Evolutionary conservation across 2,888 invertebrate genomes (phyloP).

Genomic region (Tetranychus piercei): DNA sequence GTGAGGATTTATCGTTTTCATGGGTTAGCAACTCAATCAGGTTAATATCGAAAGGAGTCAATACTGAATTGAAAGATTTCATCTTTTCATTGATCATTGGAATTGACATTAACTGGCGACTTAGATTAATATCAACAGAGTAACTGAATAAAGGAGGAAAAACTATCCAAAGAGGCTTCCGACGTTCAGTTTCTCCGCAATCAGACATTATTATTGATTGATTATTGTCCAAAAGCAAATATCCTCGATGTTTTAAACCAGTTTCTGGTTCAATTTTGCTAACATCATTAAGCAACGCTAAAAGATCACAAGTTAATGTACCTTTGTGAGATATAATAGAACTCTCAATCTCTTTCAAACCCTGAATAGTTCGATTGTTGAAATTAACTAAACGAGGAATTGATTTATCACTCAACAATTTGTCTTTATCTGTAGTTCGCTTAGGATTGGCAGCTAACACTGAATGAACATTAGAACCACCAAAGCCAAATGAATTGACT

Average conservation of each 20-base stretch:
- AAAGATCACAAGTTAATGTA: slow-evolving; percentile 43
- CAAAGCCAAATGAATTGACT: slow-evolving; percentile 41
- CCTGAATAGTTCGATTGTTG: slow-evolving; percentile 67
- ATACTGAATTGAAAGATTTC: slow-evolving; percentile 29
- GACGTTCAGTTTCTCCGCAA: background rate
- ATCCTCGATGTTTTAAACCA: slow-evolving; percentile 11
- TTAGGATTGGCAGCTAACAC: slow-evolving; percentile 29
- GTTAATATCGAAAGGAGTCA: slow-evolving; percentile 34
- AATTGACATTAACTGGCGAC: slow-evolving; percentile 31
- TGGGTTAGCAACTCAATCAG: slow-evolving; percentile 33
- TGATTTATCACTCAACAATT: slow-evolving; percentile 36
- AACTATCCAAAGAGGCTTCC: background rate
- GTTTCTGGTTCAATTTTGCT: slow-evolving; percentile 7
- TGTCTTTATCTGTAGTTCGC: slow-evolving; percentile 38
- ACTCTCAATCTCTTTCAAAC: slow-evolving; percentile 47
- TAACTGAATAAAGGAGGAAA: background rate
- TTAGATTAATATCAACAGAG: slow-evolving; percentile 24
- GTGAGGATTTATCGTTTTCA: slow-evolving; percentile 32
- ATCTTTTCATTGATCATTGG: slow-evolving; percentile 35
- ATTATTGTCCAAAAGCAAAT: slow-evolving; percentile 11
- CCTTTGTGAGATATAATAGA: slow-evolving; percentile 34
- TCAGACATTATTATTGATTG: background rate
- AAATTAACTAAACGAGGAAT: slow-evolving; percentile 42
- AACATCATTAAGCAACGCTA: slow-evolving; percentile 42
- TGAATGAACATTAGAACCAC: slow-evolving; percentile 34